These are phyloP conservation scores for Megalops atlanticus DNA, from an alignment of 2,113 vertebrate genomes.

Conservation along the genomic window DNA sequence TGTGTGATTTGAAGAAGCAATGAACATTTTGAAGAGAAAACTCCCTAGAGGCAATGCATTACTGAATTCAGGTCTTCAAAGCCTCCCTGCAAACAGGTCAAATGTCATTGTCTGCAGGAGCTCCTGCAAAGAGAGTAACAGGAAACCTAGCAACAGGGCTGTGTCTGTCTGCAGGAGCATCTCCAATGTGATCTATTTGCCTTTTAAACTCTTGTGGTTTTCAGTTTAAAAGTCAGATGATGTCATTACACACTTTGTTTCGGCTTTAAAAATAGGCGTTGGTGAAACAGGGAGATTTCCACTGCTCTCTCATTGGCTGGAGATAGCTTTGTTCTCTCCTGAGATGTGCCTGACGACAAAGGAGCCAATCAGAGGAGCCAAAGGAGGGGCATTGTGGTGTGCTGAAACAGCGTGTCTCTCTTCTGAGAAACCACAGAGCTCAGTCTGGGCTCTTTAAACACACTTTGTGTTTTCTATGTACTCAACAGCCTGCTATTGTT, in stretches of 20 bases:
- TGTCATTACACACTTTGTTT: conserved; percentile 41
- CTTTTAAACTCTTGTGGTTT: conserved; percentile 59
- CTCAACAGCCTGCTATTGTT: conserved; percentile 34
- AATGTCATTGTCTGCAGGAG: neutral
- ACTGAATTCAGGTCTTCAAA: neutral
- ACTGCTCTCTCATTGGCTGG: conserved; percentile 49
- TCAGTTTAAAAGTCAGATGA: conserved; percentile 58
- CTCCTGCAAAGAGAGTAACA: neutral
- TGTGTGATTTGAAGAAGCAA: neutral
- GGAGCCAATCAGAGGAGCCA: conserved; percentile 54
- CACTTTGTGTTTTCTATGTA: conserved; percentile 1
- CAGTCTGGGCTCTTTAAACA: conserved; percentile 21
- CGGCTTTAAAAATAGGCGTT: conserved; percentile 38
- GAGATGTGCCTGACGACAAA: conserved; percentile 56
- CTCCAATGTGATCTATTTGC: conserved; percentile 4
- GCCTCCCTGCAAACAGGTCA: neutral
- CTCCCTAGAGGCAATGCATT: neutral
- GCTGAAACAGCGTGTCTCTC: conserved; percentile 34
- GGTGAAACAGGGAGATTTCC: conserved; percentile 40
- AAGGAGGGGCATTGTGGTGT: conserved; percentile 34
- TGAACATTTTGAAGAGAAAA: neutral
- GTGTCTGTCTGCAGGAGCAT: neutral
- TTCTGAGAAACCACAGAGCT: conserved; percentile 25
- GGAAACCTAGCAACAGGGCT: neutral
- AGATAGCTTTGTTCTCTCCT: conserved; percentile 38